Evolutionary conservation across 2,797 vertebrate genomes (phyloP), one percentile per base, ranked within the genome.

Genomic region (Chromobotia macracanthus): DNA sequence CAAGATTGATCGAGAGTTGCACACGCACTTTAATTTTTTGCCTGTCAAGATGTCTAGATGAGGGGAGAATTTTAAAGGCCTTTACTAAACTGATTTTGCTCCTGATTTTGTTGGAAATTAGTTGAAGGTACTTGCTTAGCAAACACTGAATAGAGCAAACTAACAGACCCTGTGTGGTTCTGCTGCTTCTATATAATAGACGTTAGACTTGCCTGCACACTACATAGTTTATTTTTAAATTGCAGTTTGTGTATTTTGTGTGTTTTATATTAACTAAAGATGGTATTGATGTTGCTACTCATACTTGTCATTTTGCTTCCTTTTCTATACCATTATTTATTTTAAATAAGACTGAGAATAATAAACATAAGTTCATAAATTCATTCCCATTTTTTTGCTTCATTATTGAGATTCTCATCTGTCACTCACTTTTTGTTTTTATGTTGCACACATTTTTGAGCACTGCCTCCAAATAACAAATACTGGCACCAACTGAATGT

Each of bases 281-380:
- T 91, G 85, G 93, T 94, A 92, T 90, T 89, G 88, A 91, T 92
- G 90, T 93, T 92, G 85, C 61, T 94, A 89, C 89, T 95, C 94
- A 92, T 94, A 87, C 83, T 90, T 92, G 91, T 92, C 88, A 90
- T 91, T 94, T 93, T 91, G 91, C 88, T 93, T 89, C 89, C 92
- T 92, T 93, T 89, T 90, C 89, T 91, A 93, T 91, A 92, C 91
- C 94, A 91, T 96, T 97, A 94, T 94, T 97, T 98, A 97, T 96
- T 97, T 96, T 94, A 90, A 90, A 92, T 91, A 93, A 90, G 82
- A 91, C 95, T 95, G 92, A 95, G 92, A 90, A 92, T 92, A 96
- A 95, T 95, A 95, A 96, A 94, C 95, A 93, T 85, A 90, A 94
- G 88, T 91, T 90, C 93, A 95, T 92, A 91, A 94, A 94, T 93